Percentiles rank a stretch among this genome's conserved stretches.
Evolutionary conservation across 1,140 invertebrate species (phyloP).

Genomic region (Rhagoletis zephyria): DNA sequence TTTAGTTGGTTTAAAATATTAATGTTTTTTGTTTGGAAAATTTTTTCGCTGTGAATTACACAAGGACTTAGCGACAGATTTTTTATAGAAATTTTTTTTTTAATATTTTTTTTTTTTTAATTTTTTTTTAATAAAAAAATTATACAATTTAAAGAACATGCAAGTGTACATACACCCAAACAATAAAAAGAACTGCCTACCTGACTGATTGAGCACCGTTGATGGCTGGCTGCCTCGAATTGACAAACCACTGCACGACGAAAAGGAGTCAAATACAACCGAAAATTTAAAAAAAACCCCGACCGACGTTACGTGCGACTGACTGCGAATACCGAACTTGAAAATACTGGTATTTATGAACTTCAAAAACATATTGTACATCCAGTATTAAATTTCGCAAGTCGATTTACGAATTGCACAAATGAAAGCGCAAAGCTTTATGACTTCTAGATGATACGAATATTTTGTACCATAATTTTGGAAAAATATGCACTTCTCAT

Average conservation of each 20-base stretch:
- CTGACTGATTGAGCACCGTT: background rate
- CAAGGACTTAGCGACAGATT: too few relatives aligned
- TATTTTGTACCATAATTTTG: background rate
- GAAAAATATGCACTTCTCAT: background rate
- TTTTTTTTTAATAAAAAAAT: background rate
- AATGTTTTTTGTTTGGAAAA: too few relatives aligned
- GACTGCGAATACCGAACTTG: background rate
- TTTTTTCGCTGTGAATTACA: too few relatives aligned
- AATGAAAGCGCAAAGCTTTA: background rate
- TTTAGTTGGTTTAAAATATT: too few relatives aligned
- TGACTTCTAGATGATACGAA: background rate
- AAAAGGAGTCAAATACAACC: background rate
- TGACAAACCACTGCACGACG: background rate
- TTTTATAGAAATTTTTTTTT: too few relatives aligned
- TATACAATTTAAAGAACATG: background rate
- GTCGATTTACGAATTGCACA: background rate
- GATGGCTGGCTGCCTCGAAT: background rate
- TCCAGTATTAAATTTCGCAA: slow-evolving; percentile 5
- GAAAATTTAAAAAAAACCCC: background rate
- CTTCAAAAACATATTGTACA: slow-evolving; percentile 12
- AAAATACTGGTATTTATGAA: background rate
- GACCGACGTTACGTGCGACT: slow-evolving; percentile 14
- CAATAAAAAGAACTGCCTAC: background rate
- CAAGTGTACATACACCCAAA: too few relatives aligned
- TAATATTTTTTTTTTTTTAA: background rate